Conservation (phyloP, 2,888 invertebrate genomes). For the Hipparchia sbordonii region DNA sequence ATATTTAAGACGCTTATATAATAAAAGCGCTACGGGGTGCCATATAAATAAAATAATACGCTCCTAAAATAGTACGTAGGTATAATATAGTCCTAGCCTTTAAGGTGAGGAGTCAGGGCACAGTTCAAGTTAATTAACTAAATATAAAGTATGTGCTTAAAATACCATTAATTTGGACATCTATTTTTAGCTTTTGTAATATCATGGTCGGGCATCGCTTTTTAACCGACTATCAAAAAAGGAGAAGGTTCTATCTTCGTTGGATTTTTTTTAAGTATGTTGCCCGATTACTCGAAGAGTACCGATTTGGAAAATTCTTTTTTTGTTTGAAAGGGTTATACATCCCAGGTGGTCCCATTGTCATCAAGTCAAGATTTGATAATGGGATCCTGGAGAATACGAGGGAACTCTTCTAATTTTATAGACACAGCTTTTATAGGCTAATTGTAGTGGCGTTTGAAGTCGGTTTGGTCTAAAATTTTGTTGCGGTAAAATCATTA, state of each 20-base stretch:
- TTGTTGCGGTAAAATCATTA: background rate
- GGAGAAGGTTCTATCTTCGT: no score
- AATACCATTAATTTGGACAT: background rate
- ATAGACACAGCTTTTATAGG: no score
- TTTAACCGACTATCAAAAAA: no score
- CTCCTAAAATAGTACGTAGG: background rate
- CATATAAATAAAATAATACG: conserved; percentile 4
- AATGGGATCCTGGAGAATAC: no score
- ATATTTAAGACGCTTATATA: background rate
- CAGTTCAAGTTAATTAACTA: conserved; percentile 12
- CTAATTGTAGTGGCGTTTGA: no score
- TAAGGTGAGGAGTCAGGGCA: background rate
- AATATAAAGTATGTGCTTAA: background rate
- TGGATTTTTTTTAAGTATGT: no score
- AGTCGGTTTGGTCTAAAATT: background rate
- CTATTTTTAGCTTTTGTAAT: background rate
- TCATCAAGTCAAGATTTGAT: no score
- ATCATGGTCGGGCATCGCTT: background rate
- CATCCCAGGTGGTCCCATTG: no score
- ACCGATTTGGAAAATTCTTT: no score
- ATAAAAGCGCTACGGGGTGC: background rate
- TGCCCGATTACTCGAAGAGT: no score
- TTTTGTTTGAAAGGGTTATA: no score
- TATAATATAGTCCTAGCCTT: background rate
- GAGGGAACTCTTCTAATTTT: no score